These are phyloP conservation scores for Pimpla rufipes DNA, from an alignment of 2,888 invertebrate species.

Conservation along the genomic window DNA sequence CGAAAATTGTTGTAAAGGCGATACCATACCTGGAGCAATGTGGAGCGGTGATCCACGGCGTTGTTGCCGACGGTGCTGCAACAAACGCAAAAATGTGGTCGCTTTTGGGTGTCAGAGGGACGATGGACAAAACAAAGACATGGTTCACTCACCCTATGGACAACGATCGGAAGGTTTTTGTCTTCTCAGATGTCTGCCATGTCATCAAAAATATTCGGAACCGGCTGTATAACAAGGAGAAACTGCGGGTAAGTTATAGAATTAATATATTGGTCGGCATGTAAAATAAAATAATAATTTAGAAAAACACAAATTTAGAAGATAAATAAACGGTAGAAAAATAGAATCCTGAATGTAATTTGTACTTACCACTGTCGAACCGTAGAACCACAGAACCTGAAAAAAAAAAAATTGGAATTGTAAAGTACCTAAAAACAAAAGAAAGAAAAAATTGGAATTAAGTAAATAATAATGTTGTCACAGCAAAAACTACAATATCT, in stretches of 20 bases:
- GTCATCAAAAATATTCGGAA: conserved; percentile 49
- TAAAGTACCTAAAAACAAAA: no score
- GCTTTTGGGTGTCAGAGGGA: conserved; percentile 32
- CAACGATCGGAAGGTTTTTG: conserved; percentile 38
- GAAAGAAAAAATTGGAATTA: no score
- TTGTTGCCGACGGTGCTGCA: conserved; percentile 51
- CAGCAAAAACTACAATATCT: no score
- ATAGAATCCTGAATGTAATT: neutral
- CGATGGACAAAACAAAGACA: conserved; percentile 24
- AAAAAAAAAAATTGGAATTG: neutral
- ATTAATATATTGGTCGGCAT: neutral
- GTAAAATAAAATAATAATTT: neutral
- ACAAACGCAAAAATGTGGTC: conserved; percentile 51
- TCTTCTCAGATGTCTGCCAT: conserved; percentile 45
- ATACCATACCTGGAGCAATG: conserved; percentile 54
- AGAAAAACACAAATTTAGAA: neutral
- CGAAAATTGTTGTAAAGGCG: conserved; percentile 35
- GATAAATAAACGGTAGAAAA: neutral
- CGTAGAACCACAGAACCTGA: neutral
- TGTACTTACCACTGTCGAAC: no score
- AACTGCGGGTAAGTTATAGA: conserved; percentile 35
- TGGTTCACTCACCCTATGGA: conserved; percentile 48
- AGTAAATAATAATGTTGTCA: no score
- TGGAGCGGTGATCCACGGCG: conserved; percentile 54
- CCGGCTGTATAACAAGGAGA: conserved; percentile 39